Conservation (phyloP, 2,113 vertebrate genomes). For the Petrocephalus zakoni region DNA sequence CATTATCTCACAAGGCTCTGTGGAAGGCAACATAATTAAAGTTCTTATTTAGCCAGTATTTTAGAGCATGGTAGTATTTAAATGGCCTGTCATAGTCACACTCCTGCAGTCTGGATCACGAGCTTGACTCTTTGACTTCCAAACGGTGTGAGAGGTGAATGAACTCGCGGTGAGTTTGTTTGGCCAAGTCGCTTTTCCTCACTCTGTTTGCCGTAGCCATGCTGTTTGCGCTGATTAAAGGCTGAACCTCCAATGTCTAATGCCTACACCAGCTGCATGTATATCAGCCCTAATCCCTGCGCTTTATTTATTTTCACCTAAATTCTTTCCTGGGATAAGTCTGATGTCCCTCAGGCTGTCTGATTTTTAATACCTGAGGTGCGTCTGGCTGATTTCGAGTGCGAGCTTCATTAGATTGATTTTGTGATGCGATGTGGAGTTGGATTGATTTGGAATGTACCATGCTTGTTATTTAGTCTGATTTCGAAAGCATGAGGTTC, state of each 20-base stretch:
- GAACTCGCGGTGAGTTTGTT: not conserved
- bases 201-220: not conserved
- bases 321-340: not conserved
- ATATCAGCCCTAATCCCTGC: not conserved
- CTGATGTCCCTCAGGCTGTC: not conserved
- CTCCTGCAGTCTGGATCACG: not conserved
- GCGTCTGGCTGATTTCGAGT: not conserved
- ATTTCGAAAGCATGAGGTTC: not conserved
- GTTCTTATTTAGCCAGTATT: constrained; percentile 1
- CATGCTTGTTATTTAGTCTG: not conserved
- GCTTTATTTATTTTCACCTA: not conserved
- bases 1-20: not conserved
- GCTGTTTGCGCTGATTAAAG: constrained; percentile 1
- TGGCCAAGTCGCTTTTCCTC: not conserved
- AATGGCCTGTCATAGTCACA: not conserved
- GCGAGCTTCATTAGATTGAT: not conserved
- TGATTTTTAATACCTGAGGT: not conserved
- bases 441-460: not conserved
- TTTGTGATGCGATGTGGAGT: not conserved
- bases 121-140: not conserved
- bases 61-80: not conserved
- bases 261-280: not conserved
- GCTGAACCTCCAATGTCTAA: not conserved
- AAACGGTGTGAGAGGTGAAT: not conserved
- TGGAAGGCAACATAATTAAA: constrained; percentile 6